Evolutionary conservation across 2,888 invertebrate genomes (phyloP).

Genomic region (Pristionchus arcanus): DNA sequence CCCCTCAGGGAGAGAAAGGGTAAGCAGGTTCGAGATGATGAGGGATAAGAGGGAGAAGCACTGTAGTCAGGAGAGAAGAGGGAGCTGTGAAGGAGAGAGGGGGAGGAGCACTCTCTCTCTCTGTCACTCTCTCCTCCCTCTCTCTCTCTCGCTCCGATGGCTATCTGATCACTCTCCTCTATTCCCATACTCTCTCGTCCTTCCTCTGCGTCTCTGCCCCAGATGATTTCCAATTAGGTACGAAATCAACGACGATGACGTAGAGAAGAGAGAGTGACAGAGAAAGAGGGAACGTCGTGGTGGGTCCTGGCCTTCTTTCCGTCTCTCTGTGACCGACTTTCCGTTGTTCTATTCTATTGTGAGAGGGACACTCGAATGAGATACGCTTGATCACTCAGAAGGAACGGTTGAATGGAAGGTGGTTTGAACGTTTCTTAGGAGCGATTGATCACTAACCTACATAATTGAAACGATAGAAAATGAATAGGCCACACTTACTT

Average conservation of each 20-base stretch:
- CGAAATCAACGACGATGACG: conserved; percentile 56
- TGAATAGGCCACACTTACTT: too few relatives aligned
- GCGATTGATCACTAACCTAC: not conserved
- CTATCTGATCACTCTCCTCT: conserved; percentile 22
- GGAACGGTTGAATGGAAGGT: not conserved
- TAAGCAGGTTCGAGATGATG: conserved; percentile 11
- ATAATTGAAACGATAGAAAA: too few relatives aligned
- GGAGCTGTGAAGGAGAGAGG: not conserved
- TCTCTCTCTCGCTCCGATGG: not conserved
- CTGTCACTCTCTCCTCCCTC: not conserved
- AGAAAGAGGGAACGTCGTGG: conserved; percentile 40
- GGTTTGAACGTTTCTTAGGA: not conserved
- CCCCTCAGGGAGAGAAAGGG: conserved; percentile 45
- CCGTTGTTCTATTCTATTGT: not conserved
- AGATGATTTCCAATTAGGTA: conserved; percentile 20
- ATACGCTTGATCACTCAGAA: not conserved
- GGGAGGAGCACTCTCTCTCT: conserved; percentile 23
- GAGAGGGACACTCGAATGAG: not conserved
- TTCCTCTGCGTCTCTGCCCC: conserved; percentile 33
- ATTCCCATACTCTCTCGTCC: conserved; percentile 44
- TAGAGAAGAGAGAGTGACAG: conserved; percentile 54
- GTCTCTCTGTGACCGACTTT: conserved; percentile 12
- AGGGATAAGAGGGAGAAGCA: not conserved
- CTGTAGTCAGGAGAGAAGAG: conserved; percentile 8
- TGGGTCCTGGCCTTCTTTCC: not conserved